These are phyloP conservation scores for Koerneria pararmatus DNA, from an alignment of 2,888 invertebrate genomes.

Conservation along the genomic window DNA sequence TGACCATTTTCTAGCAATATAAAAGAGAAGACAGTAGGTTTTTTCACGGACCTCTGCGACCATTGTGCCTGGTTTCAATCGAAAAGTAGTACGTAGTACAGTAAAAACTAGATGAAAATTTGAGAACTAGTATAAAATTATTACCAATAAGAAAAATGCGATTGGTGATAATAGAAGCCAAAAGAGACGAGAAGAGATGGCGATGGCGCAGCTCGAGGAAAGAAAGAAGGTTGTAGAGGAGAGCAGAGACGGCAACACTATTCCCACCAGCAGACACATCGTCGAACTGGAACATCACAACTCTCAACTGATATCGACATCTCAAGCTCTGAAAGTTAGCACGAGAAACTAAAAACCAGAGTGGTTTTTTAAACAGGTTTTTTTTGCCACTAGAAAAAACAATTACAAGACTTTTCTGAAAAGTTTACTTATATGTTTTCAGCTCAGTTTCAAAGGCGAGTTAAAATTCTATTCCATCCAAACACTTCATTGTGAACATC, in stretches of 20 bases:
- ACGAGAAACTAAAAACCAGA: too few species aligned
- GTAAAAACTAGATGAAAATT: background rate
- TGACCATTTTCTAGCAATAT: too few species aligned
- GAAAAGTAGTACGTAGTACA: background rate
- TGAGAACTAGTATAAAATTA: background rate
- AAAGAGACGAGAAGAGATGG: conserved; percentile 39
- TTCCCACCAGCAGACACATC: conserved; percentile 43
- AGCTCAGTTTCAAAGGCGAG: too few species aligned
- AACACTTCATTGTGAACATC: too few species aligned
- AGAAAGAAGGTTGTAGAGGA: conserved; percentile 42
- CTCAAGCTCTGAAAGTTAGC: too few species aligned
- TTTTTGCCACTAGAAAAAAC: too few species aligned
- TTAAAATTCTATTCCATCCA: too few species aligned
- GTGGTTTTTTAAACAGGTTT: too few species aligned
- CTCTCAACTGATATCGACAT: background rate
- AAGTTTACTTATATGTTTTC: too few species aligned
- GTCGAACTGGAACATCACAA: conserved; percentile 29
- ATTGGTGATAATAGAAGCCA: conserved; percentile 50
- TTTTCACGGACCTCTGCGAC: background rate
- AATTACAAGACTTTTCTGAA: too few species aligned
- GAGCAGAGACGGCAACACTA: conserved; percentile 43
- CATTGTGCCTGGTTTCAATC: background rate
- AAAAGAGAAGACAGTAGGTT: too few species aligned
- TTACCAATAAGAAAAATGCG: conserved; percentile 45
- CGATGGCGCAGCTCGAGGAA: conserved; percentile 37